Evolutionary conservation across 2,113 vertebrate genomes (phyloP), one percentile per base, ranked within the genome.

Genomic region (Albula goreensis): DNA sequence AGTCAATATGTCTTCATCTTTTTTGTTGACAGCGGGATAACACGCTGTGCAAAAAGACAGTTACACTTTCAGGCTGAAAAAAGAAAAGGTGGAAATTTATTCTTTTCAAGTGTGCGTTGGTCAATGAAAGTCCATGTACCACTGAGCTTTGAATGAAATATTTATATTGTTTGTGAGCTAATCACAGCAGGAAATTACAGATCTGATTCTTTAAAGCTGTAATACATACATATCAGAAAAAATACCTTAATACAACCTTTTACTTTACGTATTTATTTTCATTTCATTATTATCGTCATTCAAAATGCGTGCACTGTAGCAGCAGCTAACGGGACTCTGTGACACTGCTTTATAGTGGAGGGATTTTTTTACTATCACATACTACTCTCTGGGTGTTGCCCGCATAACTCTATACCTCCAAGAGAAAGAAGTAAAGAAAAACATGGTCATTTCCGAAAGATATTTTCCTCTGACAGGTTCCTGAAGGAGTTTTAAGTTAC

Each of bases 391-490:
- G 70, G 70, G 70, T 31, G 70, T 74, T n/a, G 31, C 70, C 70
- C 70, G 31, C 4, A 74, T 74, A 74, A 4, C 70, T 22, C 70
- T 31, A n/a, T 31, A 74, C 70, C 70, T n/a, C 10, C 10, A 31
- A 74, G 22, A 70, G 17, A n/a, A 74, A n/a, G n/a, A 74, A 22
- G 70, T 9, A 74, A 31, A 74, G n/a, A 74, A 74, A 31, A 74
- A 31, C 70, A 31, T 2, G 70, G 70, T 31, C n/a, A 31, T 74
- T 74, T 74, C 70, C 70, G 70, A 74, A 74, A 74, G 70, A 74
- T n/a, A 74, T 74, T 74, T 56, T 74, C 70, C 70, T n/a, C 70
- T 74, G 70, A 31, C 70, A 74, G 70, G 70, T 74, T 74, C 70
- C 70, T 74, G 70, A n/a, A 74, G n/a, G 22, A 31, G 70, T n/a